Conservation (phyloP, 2,113 vertebrate species). For the Zosterops japonicus region DNA sequence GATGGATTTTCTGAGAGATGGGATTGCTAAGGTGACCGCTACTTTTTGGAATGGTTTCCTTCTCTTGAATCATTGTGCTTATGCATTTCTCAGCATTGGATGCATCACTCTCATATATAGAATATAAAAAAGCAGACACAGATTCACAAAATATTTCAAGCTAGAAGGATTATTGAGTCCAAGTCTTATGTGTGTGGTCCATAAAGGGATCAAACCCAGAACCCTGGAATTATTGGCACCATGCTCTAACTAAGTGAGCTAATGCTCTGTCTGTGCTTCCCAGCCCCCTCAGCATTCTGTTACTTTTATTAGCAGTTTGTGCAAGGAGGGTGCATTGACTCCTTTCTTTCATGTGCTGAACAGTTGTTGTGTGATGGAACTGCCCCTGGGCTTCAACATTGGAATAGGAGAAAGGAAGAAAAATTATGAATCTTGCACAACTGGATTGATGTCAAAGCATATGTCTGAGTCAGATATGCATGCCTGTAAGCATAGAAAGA, state of each 20-base stretch:
- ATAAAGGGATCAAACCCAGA: not conserved
- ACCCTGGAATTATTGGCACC: not conserved
- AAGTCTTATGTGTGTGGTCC: not conserved
- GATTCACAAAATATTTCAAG: not conserved
- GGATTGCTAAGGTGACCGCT: not conserved
- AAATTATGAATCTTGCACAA: not conserved
- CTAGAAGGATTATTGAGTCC: not conserved
- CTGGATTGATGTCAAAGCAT: not conserved
- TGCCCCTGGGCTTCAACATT: not conserved
- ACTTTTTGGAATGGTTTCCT: not conserved
- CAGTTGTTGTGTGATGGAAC: not conserved
- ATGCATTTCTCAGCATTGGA: not conserved
- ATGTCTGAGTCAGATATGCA: not conserved
- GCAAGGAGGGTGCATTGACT: not conserved
- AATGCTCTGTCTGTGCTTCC: not conserved
- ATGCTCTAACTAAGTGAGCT: not conserved
- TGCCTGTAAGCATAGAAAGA: not conserved
- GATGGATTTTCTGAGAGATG: not conserved
- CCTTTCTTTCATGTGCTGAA: not conserved
- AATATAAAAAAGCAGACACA: not conserved
- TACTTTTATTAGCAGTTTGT: not conserved
- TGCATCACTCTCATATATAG: not conserved
- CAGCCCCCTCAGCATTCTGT: not conserved
- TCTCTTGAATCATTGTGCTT: not conserved
- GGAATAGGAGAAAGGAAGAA: not conserved